A percentile compares a stretch with the other conserved stretches of the same genome.
phyloP scores from a whole-genome alignment of 2,797 vertebrate species.

The Enteromius mattozi region DNA sequence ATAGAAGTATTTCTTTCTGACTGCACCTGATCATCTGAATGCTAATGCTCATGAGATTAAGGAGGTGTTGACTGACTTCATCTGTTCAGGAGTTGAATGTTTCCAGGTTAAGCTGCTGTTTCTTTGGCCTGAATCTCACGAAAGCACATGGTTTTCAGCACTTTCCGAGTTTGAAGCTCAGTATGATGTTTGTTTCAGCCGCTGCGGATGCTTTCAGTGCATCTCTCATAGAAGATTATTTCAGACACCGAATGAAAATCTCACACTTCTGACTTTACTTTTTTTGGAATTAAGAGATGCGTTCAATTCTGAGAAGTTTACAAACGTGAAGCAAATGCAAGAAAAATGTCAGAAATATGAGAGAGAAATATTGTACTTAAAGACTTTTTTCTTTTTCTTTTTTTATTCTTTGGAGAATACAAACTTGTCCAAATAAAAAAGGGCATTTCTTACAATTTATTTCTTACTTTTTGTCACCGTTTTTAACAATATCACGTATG shows the following conservation, averaged over 20 bases:
- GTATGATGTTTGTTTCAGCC: not conserved
- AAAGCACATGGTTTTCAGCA: constrained; percentile 22
- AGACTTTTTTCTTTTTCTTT: no score
- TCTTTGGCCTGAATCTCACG: not conserved
- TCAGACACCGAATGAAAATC: not conserved
- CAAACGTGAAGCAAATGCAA: no score
- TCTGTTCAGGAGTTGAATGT: constrained; percentile 18
- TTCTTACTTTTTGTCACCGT: not conserved
- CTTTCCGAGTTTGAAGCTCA: not conserved
- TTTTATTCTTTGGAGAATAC: no score
- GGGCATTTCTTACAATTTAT: not conserved
- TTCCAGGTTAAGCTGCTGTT: constrained; percentile 20
- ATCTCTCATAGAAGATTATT: no score
- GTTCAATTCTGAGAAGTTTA: no score
- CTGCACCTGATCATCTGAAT: not conserved
- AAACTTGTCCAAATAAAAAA: no score
- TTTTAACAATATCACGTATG: not conserved
- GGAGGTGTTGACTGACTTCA: not conserved
- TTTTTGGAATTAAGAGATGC: no score
- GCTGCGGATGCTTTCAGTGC: constrained; percentile 57
- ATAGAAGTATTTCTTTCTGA: not conserved
- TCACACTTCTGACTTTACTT: no score
- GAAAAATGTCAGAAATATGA: no score
- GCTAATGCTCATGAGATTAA: not conserved
- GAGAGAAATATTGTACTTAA: no score